Evolutionary conservation across 2,113 vertebrate genomes (phyloP).

Genomic region (mouse (Mus musculus)): DNA sequence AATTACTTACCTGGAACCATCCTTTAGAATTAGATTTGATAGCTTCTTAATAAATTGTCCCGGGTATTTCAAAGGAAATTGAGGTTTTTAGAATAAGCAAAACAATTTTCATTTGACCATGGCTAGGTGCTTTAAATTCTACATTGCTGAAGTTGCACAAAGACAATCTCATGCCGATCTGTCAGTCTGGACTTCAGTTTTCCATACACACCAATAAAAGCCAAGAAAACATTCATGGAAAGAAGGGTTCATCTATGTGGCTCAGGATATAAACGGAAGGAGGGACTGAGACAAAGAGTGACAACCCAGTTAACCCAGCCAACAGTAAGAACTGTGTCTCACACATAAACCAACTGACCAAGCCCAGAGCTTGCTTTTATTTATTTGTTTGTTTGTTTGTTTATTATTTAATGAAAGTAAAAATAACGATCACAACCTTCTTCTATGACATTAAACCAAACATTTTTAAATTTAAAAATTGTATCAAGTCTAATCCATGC

Average conservation of each 20-base stretch:
- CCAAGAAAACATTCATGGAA: neutral
- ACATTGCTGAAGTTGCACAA: neutral
- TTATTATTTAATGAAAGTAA: neutral
- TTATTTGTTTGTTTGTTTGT: neutral
- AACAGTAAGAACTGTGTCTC: neutral
- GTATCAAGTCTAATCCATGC: neutral
- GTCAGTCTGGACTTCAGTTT: neutral
- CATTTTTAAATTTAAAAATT: neutral
- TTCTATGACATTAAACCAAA: neutral
- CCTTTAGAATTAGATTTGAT: constrained; percentile 14
- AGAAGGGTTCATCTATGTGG: neutral
- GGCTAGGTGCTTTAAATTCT: neutral
- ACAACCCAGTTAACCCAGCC: neutral
- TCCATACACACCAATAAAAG: neutral
- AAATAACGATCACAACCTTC: neutral
- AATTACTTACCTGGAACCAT: neutral
- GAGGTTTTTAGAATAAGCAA: neutral
- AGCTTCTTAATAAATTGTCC: constrained; percentile 3
- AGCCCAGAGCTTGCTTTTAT: neutral
- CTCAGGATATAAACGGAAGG: neutral
- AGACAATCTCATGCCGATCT: neutral
- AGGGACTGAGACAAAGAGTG: neutral
- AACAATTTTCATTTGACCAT: neutral
- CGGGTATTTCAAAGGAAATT: constrained; percentile 16
- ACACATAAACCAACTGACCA: neutral